Conservation (phyloP, 2,113 vertebrate species). For the Gnathochromis pfefferi region DNA sequence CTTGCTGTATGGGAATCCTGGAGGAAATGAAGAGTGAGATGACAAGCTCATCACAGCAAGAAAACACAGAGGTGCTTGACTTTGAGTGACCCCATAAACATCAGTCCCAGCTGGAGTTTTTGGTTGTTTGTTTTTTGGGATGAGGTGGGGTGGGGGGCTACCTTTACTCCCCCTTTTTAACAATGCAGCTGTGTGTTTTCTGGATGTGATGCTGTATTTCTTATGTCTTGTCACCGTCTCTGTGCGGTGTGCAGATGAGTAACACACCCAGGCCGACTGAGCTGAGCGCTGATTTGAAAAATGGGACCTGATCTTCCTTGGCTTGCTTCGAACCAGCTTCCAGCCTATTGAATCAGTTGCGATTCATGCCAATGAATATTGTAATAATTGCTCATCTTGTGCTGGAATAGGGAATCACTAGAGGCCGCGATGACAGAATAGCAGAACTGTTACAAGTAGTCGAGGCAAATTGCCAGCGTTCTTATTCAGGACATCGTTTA, state of each 20-base stretch:
- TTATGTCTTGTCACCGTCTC: conserved; percentile 1
- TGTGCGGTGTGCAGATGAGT: conserved; percentile 1
- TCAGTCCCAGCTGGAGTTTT: background rate
- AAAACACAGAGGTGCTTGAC: background rate
- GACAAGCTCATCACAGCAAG: background rate
- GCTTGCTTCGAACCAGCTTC: conserved; percentile 24
- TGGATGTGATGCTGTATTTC: background rate
- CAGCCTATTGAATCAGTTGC: conserved; percentile 30
- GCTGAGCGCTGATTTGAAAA: conserved; percentile 32
- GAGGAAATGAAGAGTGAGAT: background rate
- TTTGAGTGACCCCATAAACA: background rate
- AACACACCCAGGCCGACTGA: conserved; percentile 23
- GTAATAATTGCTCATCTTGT: conserved; percentile 12
- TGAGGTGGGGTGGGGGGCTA: background rate
- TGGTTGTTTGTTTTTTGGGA: background rate
- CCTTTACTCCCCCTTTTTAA: background rate
- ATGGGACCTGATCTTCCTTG: conserved; percentile 33
- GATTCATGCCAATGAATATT: conserved; percentile 8
- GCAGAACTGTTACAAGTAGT: background rate
- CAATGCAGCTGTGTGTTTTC: background rate
- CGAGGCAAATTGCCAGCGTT: background rate
- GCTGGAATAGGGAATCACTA: background rate
- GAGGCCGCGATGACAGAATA: background rate
- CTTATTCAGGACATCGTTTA: background rate
- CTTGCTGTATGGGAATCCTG: background rate